Evolutionary conservation across 1,140 invertebrate species (phyloP).

Genomic region (Argopecten irradians): DNA sequence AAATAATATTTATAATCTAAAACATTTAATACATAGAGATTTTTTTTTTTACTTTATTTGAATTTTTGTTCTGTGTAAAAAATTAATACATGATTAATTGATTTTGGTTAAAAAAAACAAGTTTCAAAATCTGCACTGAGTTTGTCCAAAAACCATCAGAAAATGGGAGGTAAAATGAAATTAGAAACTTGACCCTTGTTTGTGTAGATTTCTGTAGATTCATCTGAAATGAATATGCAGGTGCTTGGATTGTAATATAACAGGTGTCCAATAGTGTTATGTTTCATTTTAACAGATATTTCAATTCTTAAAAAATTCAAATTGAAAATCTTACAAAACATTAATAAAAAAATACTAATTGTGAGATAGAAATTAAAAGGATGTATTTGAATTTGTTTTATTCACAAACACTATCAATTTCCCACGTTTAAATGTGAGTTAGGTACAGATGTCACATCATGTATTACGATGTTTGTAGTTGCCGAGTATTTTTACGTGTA

Average conservation of each 20-base stretch:
- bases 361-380: not conserved
- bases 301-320: not conserved
- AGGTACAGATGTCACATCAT: not conserved
- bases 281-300: not conserved
- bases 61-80: too few species aligned
- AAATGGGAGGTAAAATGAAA: not conserved
- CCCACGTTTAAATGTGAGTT: not conserved
- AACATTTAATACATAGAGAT: too few species aligned
- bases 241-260: not conserved
- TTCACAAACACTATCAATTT: not conserved
- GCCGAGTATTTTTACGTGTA: not conserved
- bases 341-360: not conserved
- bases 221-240: not conserved
- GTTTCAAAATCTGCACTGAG: too few species aligned
- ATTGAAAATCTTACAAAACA: not conserved
- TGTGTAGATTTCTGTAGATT: not conserved
- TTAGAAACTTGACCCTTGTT: not conserved
- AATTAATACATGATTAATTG: too few species aligned
- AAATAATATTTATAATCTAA: too few species aligned
- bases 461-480: not conserved
- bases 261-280: not conserved
- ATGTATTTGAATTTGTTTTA: not conserved
- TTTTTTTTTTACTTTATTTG: too few species aligned
- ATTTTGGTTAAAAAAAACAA: too few species aligned
- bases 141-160: too few species aligned